A percentile compares a stretch with the other conserved stretches of the same genome.
Evolutionary conservation across 2,888 invertebrate species (phyloP).

Genomic region (Spilosoma lubricipeda): DNA sequence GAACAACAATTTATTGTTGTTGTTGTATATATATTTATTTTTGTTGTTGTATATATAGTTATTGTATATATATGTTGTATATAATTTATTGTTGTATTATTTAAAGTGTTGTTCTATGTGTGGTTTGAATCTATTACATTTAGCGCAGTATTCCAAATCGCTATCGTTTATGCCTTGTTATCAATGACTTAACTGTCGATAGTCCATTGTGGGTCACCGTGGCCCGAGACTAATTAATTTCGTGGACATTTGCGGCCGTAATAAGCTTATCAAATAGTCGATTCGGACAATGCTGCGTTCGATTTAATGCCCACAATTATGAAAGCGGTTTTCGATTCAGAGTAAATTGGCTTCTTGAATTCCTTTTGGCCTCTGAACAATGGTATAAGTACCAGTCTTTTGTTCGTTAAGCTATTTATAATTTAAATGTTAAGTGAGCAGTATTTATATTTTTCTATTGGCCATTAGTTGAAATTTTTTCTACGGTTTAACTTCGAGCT

Average conservation of each 20-base stretch:
- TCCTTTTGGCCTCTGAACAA: slow-evolving; percentile 23
- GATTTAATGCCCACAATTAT: slow-evolving; percentile 48
- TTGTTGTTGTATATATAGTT: too few species aligned
- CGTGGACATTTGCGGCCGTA: slow-evolving; percentile 74
- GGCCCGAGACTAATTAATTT: slow-evolving; percentile 81
- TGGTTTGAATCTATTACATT: too few species aligned
- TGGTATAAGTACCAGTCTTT: slow-evolving; percentile 24
- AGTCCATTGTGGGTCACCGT: slow-evolving; percentile 64
- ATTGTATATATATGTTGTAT: too few species aligned
- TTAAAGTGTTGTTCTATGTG: too few species aligned
- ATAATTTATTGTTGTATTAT: too few species aligned
- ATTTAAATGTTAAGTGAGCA: slow-evolving; percentile 9
- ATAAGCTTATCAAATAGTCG: slow-evolving; percentile 83
- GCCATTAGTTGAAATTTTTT: neutral
- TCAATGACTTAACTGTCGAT: slow-evolving; percentile 58
- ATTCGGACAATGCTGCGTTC: slow-evolving; percentile 60
- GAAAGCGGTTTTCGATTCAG: slow-evolving; percentile 39
- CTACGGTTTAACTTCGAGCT: neutral
- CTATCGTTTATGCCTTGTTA: slow-evolving; percentile 35
- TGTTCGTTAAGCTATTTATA: slow-evolving; percentile 31
- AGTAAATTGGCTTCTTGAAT: slow-evolving; percentile 41
- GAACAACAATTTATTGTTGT: too few species aligned
- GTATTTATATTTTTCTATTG: neutral
- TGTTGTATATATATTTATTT: too few species aligned
- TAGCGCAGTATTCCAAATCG: slow-evolving; percentile 20